Conservation (phyloP, 2,797 vertebrate genomes). For the Acipenser oxyrinchus region DNA sequence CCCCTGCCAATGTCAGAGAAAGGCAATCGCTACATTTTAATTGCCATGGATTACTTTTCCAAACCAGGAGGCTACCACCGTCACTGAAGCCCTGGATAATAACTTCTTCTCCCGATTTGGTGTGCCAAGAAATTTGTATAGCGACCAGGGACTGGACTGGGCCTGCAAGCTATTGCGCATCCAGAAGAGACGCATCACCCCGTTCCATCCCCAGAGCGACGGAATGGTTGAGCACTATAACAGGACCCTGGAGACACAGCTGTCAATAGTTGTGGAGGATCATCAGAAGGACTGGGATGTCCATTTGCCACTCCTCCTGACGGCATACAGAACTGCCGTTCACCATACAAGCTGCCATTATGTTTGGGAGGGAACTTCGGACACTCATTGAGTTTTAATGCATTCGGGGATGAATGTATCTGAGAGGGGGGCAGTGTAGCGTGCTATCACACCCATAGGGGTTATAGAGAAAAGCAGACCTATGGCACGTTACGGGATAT, state of each 20-base stretch:
- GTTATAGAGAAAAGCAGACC: too few relatives aligned
- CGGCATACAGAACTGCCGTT: neutral
- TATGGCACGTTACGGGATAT: too few relatives aligned
- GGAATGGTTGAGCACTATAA: neutral
- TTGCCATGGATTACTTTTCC: too few relatives aligned
- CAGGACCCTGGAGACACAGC: too few relatives aligned
- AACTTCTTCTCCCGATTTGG: conserved; percentile 2
- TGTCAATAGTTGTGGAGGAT: too few relatives aligned
- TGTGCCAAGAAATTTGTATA: neutral
- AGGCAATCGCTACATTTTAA: neutral
- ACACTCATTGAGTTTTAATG: neutral
- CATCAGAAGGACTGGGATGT: neutral
- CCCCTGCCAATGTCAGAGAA: too few relatives aligned
- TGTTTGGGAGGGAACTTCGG: neutral
- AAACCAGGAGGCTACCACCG: neutral
- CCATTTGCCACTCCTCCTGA: neutral
- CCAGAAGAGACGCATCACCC: conserved; percentile 4
- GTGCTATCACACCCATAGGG: too few relatives aligned
- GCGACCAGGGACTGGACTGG: conserved; percentile 4
- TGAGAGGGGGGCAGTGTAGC: too few relatives aligned
- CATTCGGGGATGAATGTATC: too few relatives aligned
- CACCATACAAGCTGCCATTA: neutral
- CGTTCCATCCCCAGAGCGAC: conserved; percentile 6
- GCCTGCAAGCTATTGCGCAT: neutral
- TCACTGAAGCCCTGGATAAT: neutral